Conservation (phyloP, 2,113 vertebrate genomes). For the Marmota monax region DNA sequence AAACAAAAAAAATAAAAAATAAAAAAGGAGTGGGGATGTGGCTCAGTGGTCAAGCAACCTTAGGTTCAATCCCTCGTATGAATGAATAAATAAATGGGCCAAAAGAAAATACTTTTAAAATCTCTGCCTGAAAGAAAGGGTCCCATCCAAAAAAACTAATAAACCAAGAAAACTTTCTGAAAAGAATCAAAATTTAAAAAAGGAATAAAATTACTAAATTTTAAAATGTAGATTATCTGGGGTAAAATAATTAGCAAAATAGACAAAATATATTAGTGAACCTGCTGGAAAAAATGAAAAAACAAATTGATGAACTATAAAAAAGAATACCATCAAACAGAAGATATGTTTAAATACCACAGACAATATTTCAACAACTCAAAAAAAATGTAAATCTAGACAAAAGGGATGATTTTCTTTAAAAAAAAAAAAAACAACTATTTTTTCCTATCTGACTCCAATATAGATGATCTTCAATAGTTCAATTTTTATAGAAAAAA, state of each 20-base stretch:
- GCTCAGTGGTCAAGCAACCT: too few species aligned
- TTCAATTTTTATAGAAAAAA: neutral
- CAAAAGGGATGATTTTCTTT: neutral
- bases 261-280: neutral
- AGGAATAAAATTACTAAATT: neutral
- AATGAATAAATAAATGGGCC: too few species aligned
- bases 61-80: too few species aligned
- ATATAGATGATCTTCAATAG: neutral
- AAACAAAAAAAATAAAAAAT: too few species aligned
- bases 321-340: neutral
- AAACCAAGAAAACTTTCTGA: neutral
- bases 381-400: conserved; percentile 38
- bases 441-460: neutral
- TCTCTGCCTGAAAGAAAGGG: neutral
- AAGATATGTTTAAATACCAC: conserved; percentile 4
- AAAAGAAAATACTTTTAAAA: neutral
- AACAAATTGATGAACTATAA: neutral
- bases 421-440: conserved; percentile 4
- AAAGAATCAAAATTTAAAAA: neutral
- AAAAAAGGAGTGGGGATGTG: too few species aligned
- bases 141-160: neutral
- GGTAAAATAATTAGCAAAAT: neutral
- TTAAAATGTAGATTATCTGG: neutral
- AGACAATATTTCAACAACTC: neutral
- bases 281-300: neutral